phyloP scores from a whole-genome alignment of 2,113 vertebrate species.

The Rhinopomastus cyanomelas region DNA sequence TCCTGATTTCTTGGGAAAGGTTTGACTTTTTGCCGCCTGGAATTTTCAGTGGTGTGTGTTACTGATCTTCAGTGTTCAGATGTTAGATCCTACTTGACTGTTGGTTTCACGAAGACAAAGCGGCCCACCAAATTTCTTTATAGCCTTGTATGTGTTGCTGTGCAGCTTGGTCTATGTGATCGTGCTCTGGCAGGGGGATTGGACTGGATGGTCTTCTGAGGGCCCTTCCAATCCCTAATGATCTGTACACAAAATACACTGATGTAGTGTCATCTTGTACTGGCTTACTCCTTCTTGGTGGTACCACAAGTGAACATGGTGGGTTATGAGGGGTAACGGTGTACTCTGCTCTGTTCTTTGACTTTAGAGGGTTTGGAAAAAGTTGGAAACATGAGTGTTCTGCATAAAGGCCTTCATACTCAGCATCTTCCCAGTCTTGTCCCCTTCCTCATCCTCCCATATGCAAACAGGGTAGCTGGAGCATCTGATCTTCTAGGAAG shows the following conservation, averaged over 20 bases:
- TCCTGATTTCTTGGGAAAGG: background rate
- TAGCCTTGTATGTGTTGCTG: background rate
- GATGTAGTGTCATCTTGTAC: accelerated
- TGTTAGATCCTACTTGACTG: background rate
- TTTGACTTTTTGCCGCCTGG: background rate
- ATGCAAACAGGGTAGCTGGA: background rate
- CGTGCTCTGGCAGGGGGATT: too few species aligned
- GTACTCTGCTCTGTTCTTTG: accelerated
- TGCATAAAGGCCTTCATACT: background rate
- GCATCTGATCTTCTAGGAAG: background rate
- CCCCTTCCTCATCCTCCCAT: background rate
- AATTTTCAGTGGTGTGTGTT: background rate
- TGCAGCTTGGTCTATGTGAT: too few species aligned
- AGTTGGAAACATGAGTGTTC: background rate
- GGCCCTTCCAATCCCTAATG: too few species aligned
- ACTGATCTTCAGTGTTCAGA: background rate
- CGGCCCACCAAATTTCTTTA: background rate
- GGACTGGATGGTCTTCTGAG: too few species aligned
- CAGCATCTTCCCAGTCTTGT: accelerated
- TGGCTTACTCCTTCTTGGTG: background rate
- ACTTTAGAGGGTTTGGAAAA: accelerated
- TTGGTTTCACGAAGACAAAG: background rate
- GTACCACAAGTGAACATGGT: background rate
- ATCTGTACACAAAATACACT: accelerated
- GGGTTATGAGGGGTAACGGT: accelerated